Evolutionary conservation across 2,888 invertebrate species (phyloP).

Genomic region (Drosophila macrospina): DNA sequence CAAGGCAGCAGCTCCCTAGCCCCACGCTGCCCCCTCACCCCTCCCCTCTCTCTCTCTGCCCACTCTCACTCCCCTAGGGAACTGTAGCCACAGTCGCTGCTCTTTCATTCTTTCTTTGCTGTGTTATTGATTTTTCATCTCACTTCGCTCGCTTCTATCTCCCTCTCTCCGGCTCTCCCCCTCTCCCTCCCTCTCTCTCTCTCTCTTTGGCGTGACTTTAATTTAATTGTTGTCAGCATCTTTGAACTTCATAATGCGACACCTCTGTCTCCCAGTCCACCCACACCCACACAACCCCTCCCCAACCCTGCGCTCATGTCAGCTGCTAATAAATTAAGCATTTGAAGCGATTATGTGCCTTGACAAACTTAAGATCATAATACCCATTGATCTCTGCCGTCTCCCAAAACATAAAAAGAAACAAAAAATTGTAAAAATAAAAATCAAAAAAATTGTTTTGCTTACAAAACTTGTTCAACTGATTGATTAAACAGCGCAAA

Average conservation of each 20-base stretch:
- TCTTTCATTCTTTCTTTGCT: slow-evolving; percentile 39
- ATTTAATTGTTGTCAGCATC: slow-evolving; percentile 82
- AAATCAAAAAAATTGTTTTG: slow-evolving; percentile 4
- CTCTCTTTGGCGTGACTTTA: slow-evolving; percentile 73
- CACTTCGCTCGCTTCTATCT: not conserved
- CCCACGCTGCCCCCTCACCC: not conserved
- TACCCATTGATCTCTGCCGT: slow-evolving; percentile 66
- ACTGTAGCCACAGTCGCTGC: slow-evolving; percentile 20
- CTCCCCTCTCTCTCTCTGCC: too few species aligned
- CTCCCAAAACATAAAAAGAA: not conserved
- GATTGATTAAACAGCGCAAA: slow-evolving; percentile 35
- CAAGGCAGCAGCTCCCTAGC: slow-evolving; percentile 26
- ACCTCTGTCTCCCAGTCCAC: slow-evolving; percentile 5
- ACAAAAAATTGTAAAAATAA: not conserved
- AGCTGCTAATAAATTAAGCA: slow-evolving; percentile 73
- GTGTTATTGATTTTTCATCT: slow-evolving; percentile 67
- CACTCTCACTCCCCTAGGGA: slow-evolving; percentile 9
- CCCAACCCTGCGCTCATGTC: slow-evolving; percentile 14
- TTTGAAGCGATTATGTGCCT: slow-evolving; percentile 72
- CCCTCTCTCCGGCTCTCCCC: not conserved
- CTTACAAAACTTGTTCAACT: slow-evolving; percentile 60
- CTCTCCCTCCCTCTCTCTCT: slow-evolving; percentile 2
- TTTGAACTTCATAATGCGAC: slow-evolving; percentile 64
- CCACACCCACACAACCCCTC: not conserved
- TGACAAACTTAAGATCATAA: slow-evolving; percentile 48